These are phyloP conservation scores for Synodontis membranacea DNA, from an alignment of 2,113 vertebrate species.

Conservation along the genomic window DNA sequence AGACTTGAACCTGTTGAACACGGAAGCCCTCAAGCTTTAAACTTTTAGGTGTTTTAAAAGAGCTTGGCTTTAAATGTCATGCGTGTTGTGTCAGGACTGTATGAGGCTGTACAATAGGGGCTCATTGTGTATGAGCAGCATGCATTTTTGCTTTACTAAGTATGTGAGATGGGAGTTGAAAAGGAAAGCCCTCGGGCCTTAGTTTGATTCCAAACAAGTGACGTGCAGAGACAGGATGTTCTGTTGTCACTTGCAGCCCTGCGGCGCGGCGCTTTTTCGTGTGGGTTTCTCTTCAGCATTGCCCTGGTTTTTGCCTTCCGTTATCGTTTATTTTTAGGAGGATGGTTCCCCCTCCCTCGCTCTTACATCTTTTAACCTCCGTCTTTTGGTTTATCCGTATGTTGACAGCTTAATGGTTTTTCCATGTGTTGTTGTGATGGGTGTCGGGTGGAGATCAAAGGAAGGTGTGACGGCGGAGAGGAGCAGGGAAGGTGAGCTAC, in stretches of 20 bases:
- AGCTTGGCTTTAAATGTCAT: slow-evolving; percentile 50
- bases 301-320: slow-evolving; percentile 48
- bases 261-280: slow-evolving; percentile 41
- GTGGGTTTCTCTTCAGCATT: slow-evolving; percentile 52
- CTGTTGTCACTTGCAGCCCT: slow-evolving; percentile 55
- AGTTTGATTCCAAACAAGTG: slow-evolving; percentile 65
- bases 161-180: slow-evolving; percentile 63
- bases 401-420: slow-evolving; percentile 59
- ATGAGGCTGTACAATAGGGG: slow-evolving; percentile 56
- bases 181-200: slow-evolving; percentile 62
- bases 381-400: slow-evolving; percentile 47
- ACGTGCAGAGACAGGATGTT: slow-evolving; percentile 65
- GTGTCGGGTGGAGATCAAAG: slow-evolving; percentile 62
- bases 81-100: slow-evolving; percentile 48
- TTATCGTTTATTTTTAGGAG: slow-evolving; percentile 51
- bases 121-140: slow-evolving; percentile 58
- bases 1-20: slow-evolving; percentile 38
- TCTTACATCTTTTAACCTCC: slow-evolving; percentile 40
- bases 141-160: slow-evolving; percentile 55
- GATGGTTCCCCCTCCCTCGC: neutral
- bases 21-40: slow-evolving; percentile 11
- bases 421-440: slow-evolving; percentile 57
- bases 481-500: slow-evolving; percentile 46
- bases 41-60: slow-evolving; percentile 24
- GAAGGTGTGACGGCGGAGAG: slow-evolving; percentile 46